Conservation (phyloP, 2,113 vertebrate species). For the Dicrurus megarhynchus region DNA sequence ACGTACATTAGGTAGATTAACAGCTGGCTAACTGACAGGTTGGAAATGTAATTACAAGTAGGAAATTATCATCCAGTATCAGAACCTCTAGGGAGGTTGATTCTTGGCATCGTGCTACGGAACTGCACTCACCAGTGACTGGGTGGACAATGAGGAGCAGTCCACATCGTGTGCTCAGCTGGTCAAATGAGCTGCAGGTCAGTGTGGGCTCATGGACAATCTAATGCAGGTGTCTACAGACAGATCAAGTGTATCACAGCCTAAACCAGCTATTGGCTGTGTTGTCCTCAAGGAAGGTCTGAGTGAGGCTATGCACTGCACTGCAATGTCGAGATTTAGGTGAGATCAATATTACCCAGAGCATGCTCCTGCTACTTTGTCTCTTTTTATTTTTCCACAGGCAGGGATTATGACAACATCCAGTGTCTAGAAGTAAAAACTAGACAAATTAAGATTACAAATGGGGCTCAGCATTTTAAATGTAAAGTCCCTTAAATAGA, state of each 20-base stretch:
- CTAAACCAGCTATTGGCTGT: background rate
- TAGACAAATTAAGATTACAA: background rate
- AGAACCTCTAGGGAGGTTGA: background rate
- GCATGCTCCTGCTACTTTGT: background rate
- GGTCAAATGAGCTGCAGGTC: background rate
- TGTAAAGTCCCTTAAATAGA: background rate
- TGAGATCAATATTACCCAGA: background rate
- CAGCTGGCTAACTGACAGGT: background rate
- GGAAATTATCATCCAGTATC: background rate
- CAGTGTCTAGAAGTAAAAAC: background rate
- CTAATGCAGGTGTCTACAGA: background rate
- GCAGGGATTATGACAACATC: background rate
- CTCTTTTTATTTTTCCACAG: background rate
- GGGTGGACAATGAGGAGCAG: background rate
- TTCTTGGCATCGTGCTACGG: background rate
- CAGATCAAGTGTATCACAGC: background rate
- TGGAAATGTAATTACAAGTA: background rate
- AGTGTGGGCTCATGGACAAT: background rate
- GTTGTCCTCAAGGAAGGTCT: background rate
- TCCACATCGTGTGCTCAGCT: fast-evolving
- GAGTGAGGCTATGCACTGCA: background rate
- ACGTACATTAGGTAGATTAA: background rate
- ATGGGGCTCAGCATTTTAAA: background rate
- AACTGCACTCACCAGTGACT: background rate
- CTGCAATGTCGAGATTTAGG: background rate